These are phyloP conservation scores for Apocrypta bakeri DNA, from an alignment of 1,140 invertebrate species.

Conservation along the genomic window DNA sequence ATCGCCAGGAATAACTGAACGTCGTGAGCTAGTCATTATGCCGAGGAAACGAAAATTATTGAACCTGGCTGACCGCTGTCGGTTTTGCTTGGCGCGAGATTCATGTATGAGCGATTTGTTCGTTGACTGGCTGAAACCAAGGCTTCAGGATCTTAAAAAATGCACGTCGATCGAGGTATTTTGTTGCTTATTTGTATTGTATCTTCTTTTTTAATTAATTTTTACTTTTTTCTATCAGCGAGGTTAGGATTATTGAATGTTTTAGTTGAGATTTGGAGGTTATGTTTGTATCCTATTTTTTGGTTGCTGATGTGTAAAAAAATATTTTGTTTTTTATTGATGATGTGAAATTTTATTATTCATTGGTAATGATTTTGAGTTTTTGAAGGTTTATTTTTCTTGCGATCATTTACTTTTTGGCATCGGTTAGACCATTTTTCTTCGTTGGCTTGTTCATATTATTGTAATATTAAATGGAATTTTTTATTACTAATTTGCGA, in stretches of 20 bases:
- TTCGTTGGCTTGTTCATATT: too few species aligned
- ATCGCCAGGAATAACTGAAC: neutral
- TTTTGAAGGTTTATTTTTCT: too few species aligned
- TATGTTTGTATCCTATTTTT: constrained; percentile 16
- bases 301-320: neutral
- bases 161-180: constrained; percentile 62
- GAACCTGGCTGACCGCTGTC: constrained; percentile 60
- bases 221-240: too few species aligned
- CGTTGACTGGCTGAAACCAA: constrained; percentile 53
- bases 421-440: too few species aligned
- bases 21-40: constrained; percentile 54
- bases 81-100: constrained; percentile 65
- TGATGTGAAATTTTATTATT: neutral
- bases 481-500: too few species aligned
- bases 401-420: too few species aligned
- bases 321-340: neutral
- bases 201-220: neutral
- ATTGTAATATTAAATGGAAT: too few species aligned
- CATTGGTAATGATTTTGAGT: too few species aligned
- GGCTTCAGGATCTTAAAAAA: constrained; percentile 60
- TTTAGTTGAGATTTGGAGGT: neutral
- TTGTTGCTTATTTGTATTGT: neutral
- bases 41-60: constrained; percentile 62
- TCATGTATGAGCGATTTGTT: constrained; percentile 64
- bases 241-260: neutral